phyloP scores from a whole-genome alignment of 2,888 invertebrate species.

The Iselma pallidipennis region DNA sequence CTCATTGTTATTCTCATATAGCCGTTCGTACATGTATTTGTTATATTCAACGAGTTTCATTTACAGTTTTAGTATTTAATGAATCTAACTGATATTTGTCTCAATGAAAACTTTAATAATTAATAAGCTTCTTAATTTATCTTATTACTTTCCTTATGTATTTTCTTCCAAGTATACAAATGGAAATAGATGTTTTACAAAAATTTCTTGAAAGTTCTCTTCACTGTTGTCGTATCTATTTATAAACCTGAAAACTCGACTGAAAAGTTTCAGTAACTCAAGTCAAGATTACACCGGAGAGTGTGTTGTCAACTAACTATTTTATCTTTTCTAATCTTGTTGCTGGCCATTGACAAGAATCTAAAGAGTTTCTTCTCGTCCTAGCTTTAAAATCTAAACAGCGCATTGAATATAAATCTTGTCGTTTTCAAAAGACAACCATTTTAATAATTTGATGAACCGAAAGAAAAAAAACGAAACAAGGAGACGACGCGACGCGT shows the following conservation, averaged over 20 bases:
- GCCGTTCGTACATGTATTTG: too few relatives aligned
- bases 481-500: too few relatives aligned
- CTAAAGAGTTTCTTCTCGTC: background rate
- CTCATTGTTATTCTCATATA: background rate
- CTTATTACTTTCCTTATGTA: too few relatives aligned
- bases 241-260: background rate
- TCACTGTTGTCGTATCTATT: background rate
- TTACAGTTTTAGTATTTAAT: background rate
- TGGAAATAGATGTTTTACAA: background rate
- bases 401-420: background rate
- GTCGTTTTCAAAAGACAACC: background rate
- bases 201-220: background rate
- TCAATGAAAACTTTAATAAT: too few relatives aligned
- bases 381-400: background rate
- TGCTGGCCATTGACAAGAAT: background rate
- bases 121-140: too few relatives aligned
- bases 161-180: too few relatives aligned
- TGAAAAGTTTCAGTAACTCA: background rate
- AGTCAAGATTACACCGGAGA: background rate
- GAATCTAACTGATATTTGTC: too few relatives aligned
- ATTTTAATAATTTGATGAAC: background rate
- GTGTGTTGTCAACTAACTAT: slow-evolving; percentile 1
- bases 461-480: too few relatives aligned
- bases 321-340: slow-evolving; percentile 1
- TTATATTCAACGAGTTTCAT: too few relatives aligned